Conservation (phyloP, 2,797 vertebrate species). For the Rhinogobio ventralis region DNA sequence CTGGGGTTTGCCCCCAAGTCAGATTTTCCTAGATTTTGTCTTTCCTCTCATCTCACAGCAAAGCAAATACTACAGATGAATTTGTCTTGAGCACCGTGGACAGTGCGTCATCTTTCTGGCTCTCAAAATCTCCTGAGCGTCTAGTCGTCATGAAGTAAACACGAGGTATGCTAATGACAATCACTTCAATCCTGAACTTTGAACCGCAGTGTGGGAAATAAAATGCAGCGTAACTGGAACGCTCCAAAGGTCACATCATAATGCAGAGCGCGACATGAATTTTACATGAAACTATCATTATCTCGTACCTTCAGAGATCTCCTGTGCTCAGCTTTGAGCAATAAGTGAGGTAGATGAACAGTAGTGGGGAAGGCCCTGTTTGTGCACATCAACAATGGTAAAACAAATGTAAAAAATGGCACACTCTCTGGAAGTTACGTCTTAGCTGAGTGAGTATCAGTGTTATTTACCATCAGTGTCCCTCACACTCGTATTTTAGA, state of each 20-base stretch:
- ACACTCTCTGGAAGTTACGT: neutral
- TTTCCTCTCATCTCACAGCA: neutral
- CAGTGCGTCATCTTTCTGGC: neutral
- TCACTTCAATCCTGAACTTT: conserved; percentile 47
- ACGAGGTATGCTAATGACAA: conserved; percentile 49
- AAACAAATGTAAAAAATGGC: neutral
- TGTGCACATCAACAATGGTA: conserved; percentile 11
- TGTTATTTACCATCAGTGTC: conserved; percentile 22
- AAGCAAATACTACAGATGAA: neutral
- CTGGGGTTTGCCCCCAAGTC: conserved; percentile 9
- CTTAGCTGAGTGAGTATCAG: neutral
- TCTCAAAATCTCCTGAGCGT: conserved; percentile 14
- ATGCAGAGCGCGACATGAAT: conserved; percentile 69
- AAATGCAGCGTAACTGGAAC: conserved; percentile 68
- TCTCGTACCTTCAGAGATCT: conserved; percentile 21
- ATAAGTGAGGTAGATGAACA: conserved; percentile 1
- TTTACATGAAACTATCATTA: conserved; percentile 75
- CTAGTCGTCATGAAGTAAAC: conserved; percentile 46
- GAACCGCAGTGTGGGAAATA: conserved; percentile 58
- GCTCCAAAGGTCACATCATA: conserved; percentile 71
- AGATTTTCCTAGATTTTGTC: neutral
- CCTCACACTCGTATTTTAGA: neutral
- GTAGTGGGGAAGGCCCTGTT: neutral
- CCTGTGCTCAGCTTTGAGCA: neutral
- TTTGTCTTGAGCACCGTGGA: neutral